A percentile compares a stretch with the other conserved stretches of the same genome.
These are phyloP conservation scores for Brachypodius melanocephalos DNA, from an alignment of 2,113 vertebrate species.

Conservation along the genomic window DNA sequence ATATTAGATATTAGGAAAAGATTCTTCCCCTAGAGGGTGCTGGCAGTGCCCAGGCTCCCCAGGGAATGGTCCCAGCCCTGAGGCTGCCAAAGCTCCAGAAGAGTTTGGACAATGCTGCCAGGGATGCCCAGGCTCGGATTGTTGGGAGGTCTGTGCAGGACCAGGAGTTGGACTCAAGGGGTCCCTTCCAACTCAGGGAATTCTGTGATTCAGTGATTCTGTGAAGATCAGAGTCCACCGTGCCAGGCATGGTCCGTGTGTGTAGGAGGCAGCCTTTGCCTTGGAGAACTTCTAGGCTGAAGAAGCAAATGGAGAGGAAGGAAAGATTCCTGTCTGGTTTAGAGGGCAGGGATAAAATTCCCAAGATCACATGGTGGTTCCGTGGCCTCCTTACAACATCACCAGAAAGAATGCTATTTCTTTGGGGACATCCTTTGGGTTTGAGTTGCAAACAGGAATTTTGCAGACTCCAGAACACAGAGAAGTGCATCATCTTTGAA, in stretches of 20 bases:
- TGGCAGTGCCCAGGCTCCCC: neutral
- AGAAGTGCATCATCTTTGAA: neutral
- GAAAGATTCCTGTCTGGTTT: neutral
- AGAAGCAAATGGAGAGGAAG: neutral
- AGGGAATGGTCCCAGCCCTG: rapidly evolving
- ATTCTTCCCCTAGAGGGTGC: neutral
- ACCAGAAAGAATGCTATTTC: neutral
- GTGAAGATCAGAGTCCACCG: neutral
- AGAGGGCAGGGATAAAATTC: neutral
- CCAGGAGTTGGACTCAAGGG: neutral
- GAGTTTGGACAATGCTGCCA: rapidly evolving
- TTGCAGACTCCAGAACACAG: neutral
- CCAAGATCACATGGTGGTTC: neutral
- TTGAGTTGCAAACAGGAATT: neutral
- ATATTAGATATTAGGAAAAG: neutral
- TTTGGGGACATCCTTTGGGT: neutral
- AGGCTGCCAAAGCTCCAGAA: neutral
- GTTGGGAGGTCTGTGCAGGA: neutral
- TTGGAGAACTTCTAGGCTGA: neutral
- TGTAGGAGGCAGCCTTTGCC: neutral
- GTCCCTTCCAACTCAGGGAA: neutral
- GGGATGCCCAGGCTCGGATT: neutral
- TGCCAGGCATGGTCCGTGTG: neutral
- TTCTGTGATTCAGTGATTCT: neutral
- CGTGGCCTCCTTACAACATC: neutral